Evolutionary conservation across 2,888 invertebrate genomes (phyloP).

Genomic region (Sesia apiformis): DNA sequence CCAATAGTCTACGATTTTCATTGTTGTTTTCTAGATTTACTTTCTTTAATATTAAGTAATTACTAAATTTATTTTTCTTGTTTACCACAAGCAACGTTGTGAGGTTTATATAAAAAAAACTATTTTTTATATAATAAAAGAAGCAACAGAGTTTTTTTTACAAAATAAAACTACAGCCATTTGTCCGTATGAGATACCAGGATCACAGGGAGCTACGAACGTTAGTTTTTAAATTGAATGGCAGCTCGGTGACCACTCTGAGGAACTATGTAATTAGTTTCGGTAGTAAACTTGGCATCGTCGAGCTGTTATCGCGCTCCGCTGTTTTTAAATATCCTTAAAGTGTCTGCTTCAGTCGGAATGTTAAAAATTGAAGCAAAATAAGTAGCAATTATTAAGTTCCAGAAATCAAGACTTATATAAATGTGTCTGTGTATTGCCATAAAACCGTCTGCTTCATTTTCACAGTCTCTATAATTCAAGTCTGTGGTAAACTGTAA

Average conservation of each 20-base stretch:
- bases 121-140: constrained; percentile 13
- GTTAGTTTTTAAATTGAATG: constrained; percentile 22
- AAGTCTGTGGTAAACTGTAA: not conserved
- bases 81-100: not conserved
- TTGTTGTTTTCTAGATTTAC: too few species aligned
- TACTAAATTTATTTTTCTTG: too few species aligned
- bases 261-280: constrained; percentile 20
- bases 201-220: not conserved
- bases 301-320: not conserved
- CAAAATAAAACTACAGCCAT: not conserved
- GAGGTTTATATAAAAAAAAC: not conserved
- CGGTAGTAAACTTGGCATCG: constrained; percentile 7
- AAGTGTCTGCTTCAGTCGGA: not conserved
- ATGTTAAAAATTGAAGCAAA: not conserved
- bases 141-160: too few species aligned
- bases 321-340: not conserved
- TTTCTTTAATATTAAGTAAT: too few species aligned
- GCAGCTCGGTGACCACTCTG: constrained; percentile 16
- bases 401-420: not conserved
- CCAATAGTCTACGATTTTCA: too few species aligned
- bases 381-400: not conserved
- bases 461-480: not conserved
- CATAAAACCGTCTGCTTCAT: not conserved
- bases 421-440: not conserved
- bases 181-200: not conserved